Percentiles rank a stretch among this genome's conserved stretches.
Conservation (phyloP, 1,140 invertebrate species). For the Neodiprion virginianus region DNA sequence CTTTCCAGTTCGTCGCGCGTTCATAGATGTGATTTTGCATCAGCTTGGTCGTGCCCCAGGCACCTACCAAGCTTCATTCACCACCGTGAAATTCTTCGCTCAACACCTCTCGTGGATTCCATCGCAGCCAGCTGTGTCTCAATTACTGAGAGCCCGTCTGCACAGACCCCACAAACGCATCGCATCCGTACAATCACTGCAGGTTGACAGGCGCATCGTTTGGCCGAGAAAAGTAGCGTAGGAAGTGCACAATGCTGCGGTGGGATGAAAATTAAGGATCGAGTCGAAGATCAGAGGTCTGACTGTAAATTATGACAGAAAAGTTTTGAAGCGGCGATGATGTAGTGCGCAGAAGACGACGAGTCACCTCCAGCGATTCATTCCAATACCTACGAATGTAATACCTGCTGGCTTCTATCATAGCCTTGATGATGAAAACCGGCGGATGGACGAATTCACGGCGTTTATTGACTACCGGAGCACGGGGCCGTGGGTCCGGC, state of each 20-base stretch:
- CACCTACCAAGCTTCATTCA: not conserved
- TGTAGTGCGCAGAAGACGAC: not conserved
- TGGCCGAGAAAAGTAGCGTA: too few relatives aligned
- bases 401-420: not conserved
- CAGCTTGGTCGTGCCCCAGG: slow-evolving; percentile 22
- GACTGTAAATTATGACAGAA: slow-evolving; percentile 12
- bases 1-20: too few relatives aligned
- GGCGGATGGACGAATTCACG: slow-evolving; percentile 21
- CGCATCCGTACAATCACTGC: too few relatives aligned
- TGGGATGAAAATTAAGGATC: not conserved
- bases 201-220: too few relatives aligned
- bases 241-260: not conserved
- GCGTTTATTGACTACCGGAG: slow-evolving; percentile 23
- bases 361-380: not conserved
- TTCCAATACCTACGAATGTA: not conserved
- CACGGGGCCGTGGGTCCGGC: not conserved
- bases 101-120: slow-evolving; percentile 13
- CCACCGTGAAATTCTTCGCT: not conserved
- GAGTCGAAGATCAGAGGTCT: slow-evolving; percentile 8
- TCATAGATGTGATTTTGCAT: slow-evolving; percentile 47
- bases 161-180: not conserved
- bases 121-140: slow-evolving; percentile 30
- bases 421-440: not conserved
- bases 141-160: slow-evolving; percentile 25
- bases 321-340: not conserved